Conservation (phyloP, 2,797 vertebrate species). For the Sarcophilus harrisii region DNA sequence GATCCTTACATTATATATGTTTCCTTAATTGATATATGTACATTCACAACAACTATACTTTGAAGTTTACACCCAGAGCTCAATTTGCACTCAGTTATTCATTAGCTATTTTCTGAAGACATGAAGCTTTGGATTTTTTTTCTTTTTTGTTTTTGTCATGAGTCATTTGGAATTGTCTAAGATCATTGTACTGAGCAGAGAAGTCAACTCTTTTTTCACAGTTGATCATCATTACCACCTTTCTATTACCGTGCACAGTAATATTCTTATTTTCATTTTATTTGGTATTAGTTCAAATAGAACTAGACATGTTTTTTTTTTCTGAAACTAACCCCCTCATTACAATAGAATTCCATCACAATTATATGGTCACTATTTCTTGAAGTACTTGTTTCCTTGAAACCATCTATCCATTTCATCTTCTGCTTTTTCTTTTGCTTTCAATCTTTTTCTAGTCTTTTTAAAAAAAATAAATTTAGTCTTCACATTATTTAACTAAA, state of each 20-base stretch:
- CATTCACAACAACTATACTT: not conserved
- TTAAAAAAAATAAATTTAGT: no score
- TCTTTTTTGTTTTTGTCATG: not conserved
- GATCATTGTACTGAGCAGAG: not conserved
- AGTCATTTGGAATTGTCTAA: not conserved
- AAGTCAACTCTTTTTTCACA: not conserved
- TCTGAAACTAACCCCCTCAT: not conserved
- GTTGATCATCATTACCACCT: not conserved
- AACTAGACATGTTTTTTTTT: not conserved
- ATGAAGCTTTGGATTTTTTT: no score
- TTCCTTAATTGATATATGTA: not conserved
- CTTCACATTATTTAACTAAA: no score
- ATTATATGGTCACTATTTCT: not conserved
- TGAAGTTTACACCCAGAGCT: not conserved
- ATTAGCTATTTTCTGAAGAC: not conserved
- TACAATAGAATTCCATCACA: not conserved
- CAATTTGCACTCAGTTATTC: not conserved
- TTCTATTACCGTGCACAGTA: not conserved
- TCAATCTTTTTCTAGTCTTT: no score
- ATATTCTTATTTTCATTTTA: not conserved
- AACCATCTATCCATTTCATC: no score
- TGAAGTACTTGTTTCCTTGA: no score
- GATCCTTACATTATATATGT: not conserved
- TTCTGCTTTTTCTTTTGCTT: no score
- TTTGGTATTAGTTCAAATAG: not conserved